phyloP scores from a whole-genome alignment of 2,797 vertebrate species.

The Neosilurus hyrtlii region DNA sequence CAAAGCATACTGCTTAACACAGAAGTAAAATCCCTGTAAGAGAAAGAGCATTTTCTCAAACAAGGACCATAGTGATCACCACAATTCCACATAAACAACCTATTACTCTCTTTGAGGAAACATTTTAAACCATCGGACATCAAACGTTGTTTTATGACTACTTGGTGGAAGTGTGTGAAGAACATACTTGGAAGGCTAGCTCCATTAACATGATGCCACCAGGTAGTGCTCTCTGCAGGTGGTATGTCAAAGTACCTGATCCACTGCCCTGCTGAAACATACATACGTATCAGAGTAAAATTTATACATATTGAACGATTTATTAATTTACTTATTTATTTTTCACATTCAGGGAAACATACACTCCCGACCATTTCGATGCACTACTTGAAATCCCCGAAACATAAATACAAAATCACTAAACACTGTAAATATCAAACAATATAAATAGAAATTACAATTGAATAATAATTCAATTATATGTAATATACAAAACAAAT shows the following conservation, averaged over 20 bases:
- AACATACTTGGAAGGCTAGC: conserved; percentile 88
- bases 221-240: conserved; percentile 94
- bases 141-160: not conserved
- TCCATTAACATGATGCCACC: conserved; percentile 97
- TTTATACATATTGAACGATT: no score
- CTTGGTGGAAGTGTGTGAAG: not conserved
- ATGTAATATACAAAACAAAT: not conserved
- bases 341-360: no score
- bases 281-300: not conserved
- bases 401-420: not conserved
- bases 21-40: conserved; percentile 92
- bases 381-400: no score
- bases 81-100: not conserved
- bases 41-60: conserved; percentile 6
- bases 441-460: not conserved
- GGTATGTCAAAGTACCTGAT: conserved; percentile 77
- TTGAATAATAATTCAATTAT: not conserved
- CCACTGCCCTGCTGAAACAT: conserved; percentile 70
- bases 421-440: not conserved
- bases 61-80: not conserved
- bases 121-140: not conserved
- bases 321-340: no score
- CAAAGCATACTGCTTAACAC: conserved; percentile 95
- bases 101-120: not conserved
- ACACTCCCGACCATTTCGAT: no score